These are phyloP conservation scores for Sipha flava DNA, from an alignment of 1,140 invertebrate genomes.

Conservation along the genomic window DNA sequence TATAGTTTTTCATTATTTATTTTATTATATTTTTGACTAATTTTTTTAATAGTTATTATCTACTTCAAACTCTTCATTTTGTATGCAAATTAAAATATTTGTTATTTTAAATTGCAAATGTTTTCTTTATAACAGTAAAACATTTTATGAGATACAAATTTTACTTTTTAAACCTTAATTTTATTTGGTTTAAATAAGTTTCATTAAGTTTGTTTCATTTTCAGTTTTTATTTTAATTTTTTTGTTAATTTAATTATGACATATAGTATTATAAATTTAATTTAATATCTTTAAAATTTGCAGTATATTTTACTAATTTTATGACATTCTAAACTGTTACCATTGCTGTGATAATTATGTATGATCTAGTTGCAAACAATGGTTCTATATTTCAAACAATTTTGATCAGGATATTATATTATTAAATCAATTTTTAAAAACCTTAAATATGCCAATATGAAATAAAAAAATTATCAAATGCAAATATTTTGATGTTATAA, in stretches of 20 bases:
- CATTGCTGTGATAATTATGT: constrained; percentile 1
- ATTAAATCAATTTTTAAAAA: neutral
- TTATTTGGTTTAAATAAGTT: neutral
- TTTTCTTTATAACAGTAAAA: neutral
- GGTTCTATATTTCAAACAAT: neutral
- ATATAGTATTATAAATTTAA: neutral
- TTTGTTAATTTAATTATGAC: neutral
- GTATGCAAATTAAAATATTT: constrained; percentile 6
- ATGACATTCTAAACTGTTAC: neutral
- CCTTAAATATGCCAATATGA: neutral
- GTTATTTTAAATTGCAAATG: neutral
- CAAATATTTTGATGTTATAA: neutral
- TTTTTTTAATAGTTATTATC: constrained; percentile 14
- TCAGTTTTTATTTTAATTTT: neutral
- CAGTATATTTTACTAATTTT: neutral
- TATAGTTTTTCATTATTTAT: constrained; percentile 30
- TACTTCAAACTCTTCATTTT: neutral
- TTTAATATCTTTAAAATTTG: neutral
- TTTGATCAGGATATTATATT: neutral
- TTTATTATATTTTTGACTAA: constrained; percentile 26
- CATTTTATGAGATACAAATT: neutral
- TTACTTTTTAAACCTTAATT: neutral
- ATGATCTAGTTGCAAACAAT: neutral
- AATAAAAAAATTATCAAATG: no score
- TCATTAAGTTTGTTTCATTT: neutral